Evolutionary conservation across 2,888 invertebrate species (phyloP).

Genomic region (Metacarcinus magister): DNA sequence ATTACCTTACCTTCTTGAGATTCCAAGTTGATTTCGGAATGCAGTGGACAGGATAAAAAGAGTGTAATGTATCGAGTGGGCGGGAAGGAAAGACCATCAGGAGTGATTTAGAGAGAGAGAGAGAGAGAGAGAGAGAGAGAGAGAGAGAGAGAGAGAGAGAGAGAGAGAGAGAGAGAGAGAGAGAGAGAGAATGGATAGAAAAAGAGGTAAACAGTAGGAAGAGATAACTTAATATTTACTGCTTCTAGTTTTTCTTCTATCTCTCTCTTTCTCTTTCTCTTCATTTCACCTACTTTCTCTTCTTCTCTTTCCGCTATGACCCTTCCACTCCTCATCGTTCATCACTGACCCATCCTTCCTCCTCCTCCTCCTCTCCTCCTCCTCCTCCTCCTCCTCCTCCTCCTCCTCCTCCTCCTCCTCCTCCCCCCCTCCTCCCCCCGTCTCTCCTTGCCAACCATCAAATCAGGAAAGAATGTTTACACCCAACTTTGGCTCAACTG

Average conservation of each 20-base stretch:
- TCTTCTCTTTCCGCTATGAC: neutral
- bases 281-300: neutral
- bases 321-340: neutral
- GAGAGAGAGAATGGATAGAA: neutral
- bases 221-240: constrained; percentile 26
- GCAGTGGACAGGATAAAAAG: neutral
- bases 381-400: constrained; percentile 26
- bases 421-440: neutral
- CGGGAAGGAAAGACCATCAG: neutral
- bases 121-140: constrained; percentile 26
- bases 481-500: constrained; percentile 14
- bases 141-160: constrained; percentile 6
- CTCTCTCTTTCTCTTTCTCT: constrained; percentile 13
- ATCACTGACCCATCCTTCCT: neutral
- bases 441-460: constrained; percentile 12
- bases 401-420: constrained; percentile 10
- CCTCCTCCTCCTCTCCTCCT: neutral
- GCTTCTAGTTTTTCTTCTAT: neutral
- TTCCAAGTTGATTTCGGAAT: neutral
- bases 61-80: neutral
- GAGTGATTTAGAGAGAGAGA: neutral
- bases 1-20: neutral
- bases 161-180: neutral
- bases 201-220: neutral
- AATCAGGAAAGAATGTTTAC: constrained; percentile 26